Conservation (phyloP, 2,888 invertebrate species). For the Catocala nupta region DNA sequence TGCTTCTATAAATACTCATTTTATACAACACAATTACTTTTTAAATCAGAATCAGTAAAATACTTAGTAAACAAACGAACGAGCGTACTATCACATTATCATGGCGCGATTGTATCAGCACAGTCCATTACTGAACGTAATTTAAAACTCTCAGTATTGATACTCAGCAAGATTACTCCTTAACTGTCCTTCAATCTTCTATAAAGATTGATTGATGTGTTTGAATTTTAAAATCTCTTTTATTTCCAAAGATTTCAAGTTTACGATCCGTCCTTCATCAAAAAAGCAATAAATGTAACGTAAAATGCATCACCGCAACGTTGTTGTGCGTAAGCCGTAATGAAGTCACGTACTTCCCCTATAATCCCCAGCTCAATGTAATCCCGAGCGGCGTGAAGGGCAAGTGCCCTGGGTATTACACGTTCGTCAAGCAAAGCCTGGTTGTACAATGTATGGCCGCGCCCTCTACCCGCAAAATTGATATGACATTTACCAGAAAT, state of each 20-base stretch:
- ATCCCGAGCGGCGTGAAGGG: conserved; percentile 34
- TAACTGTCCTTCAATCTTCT: conserved; percentile 21
- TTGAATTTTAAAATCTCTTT: conserved; percentile 36
- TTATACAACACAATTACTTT: no score
- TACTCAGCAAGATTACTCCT: conserved; percentile 15
- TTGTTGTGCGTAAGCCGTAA: conserved; percentile 32
- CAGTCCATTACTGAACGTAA: neutral
- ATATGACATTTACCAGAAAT: conserved; percentile 28
- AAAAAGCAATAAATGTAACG: conserved; percentile 25
- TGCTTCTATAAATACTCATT: no score
- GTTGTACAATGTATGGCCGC: conserved; percentile 10
- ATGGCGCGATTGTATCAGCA: neutral
- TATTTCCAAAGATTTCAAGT: conserved; percentile 27
- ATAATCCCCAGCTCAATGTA: conserved; percentile 43
- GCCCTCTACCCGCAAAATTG: conserved; percentile 27
- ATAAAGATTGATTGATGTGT: conserved; percentile 25
- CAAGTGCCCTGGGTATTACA: conserved; percentile 30
- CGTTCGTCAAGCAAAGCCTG: conserved; percentile 22
- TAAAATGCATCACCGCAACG: conserved; percentile 37
- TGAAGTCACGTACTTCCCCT: conserved; percentile 45
- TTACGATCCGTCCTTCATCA: conserved; percentile 26
- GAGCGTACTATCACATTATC: neutral
- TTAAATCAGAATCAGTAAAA: no score
- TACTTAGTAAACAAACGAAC: no score
- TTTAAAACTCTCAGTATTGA: conserved; percentile 25